phyloP scores from a whole-genome alignment of 2,888 invertebrate genomes.

The Drosophila parthenogenetica region DNA sequence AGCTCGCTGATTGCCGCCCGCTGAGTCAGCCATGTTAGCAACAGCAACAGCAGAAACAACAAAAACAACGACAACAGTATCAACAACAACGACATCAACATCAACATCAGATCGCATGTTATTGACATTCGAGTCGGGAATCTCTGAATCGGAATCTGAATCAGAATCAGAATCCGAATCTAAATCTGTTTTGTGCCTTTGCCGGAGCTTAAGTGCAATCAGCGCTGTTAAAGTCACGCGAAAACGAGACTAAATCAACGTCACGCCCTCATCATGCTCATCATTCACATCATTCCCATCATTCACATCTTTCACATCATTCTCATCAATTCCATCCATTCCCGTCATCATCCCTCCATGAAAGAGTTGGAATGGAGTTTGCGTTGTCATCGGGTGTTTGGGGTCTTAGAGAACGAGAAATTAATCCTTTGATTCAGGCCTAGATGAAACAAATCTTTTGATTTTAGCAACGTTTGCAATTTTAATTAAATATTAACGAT shows the following conservation, averaged over 20 bases:
- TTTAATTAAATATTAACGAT: slow-evolving; percentile 55
- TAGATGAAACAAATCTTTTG: slow-evolving; percentile 18
- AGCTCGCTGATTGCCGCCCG: slow-evolving; percentile 71
- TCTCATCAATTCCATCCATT: slow-evolving; percentile 17
- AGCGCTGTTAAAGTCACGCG: slow-evolving; percentile 50
- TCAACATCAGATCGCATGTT: slow-evolving; percentile 59
- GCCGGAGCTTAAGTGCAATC: slow-evolving; percentile 69
- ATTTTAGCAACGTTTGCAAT: slow-evolving; percentile 16
- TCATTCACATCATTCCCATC: slow-evolving; percentile 14
- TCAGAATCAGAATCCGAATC: slow-evolving; percentile 11
- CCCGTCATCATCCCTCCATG: neutral
- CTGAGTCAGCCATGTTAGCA: slow-evolving; percentile 69
- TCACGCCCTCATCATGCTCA: slow-evolving; percentile 23
- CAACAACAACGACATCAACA: slow-evolving; percentile 30
- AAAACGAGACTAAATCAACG: slow-evolving; percentile 43
- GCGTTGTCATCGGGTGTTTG: slow-evolving; percentile 44
- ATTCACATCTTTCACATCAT: slow-evolving; percentile 11
- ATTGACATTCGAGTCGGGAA: slow-evolving; percentile 60
- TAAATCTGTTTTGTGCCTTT: slow-evolving; percentile 47
- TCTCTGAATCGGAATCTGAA: slow-evolving; percentile 36
- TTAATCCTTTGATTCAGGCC: slow-evolving; percentile 34
- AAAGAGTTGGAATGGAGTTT: slow-evolving; percentile 39
- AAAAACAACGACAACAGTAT: slow-evolving; percentile 21
- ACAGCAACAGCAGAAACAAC: slow-evolving; percentile 19
- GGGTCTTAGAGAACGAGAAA: slow-evolving; percentile 11